Evolutionary conservation across 2,113 vertebrate genomes (phyloP).

Genomic region (Sturnus vulgaris): DNA sequence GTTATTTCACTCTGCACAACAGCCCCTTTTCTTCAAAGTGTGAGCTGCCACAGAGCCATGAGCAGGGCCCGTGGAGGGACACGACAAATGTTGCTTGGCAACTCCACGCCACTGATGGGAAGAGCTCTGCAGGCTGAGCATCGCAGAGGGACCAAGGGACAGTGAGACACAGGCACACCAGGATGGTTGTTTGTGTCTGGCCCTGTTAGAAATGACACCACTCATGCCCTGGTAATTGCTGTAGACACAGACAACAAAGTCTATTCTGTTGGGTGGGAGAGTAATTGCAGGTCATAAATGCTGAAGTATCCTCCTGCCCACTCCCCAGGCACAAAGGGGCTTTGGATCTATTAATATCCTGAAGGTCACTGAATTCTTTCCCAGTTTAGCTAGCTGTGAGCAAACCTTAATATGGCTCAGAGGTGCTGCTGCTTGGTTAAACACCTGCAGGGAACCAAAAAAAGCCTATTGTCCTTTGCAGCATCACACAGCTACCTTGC

Average conservation of each 20-base stretch:
- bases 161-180: neutral
- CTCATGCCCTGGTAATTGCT: neutral
- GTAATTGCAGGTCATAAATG: neutral
- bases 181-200: neutral
- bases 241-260: fast-evolving
- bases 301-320: neutral
- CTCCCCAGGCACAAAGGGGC: neutral
- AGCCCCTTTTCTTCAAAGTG: neutral
- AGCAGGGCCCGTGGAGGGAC: neutral
- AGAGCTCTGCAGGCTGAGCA: neutral
- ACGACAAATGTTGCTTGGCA: slow-evolving; percentile 44
- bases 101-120: neutral
- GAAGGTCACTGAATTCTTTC: slow-evolving; percentile 19
- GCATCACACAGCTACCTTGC: neutral
- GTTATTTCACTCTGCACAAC: neutral
- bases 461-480: neutral
- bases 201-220: neutral
- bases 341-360: neutral
- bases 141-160: neutral
- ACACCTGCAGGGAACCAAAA: neutral
- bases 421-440: neutral
- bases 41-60: neutral
- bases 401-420: neutral
- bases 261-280: neutral
- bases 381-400: neutral